Conservation (phyloP, 1,140 invertebrate species). For the Aphis gossypii region DNA sequence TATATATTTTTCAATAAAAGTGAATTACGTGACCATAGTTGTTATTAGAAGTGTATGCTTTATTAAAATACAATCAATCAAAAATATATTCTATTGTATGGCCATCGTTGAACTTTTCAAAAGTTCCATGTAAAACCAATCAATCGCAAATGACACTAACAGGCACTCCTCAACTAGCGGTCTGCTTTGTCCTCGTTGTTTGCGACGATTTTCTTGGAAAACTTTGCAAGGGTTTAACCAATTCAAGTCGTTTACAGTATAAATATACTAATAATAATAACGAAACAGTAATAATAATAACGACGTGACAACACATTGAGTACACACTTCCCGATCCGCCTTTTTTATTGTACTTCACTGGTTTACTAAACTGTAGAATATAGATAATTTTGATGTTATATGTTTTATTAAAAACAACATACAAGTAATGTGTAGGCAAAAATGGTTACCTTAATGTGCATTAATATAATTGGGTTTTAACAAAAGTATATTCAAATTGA, state of each 20-base stretch:
- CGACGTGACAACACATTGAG: not conserved
- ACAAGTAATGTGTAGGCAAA: too few species aligned
- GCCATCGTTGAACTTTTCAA: constrained; percentile 5
- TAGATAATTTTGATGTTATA: too few species aligned
- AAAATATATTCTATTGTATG: not conserved
- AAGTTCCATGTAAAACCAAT: constrained; percentile 18
- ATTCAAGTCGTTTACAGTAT: not conserved
- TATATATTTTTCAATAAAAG: not conserved
- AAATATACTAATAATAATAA: not conserved
- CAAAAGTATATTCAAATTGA: too few species aligned
- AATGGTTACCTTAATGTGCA: too few species aligned
- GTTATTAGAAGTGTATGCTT: not conserved
- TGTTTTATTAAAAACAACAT: too few species aligned
- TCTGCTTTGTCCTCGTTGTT: not conserved
- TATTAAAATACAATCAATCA: constrained; percentile 31
- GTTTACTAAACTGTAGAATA: not conserved
- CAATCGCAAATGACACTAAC: constrained; percentile 5
- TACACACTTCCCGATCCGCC: not conserved
- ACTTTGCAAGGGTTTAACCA: not conserved
- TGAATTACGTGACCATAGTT: constrained; percentile 1
- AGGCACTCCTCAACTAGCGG: not conserved
- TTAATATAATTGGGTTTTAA: too few species aligned
- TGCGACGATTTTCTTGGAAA: not conserved
- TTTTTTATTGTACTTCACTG: not conserved
- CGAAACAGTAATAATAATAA: not conserved